Base-by-base conservation (phyloP, 1,140 invertebrate genomes). In the Drosophila busckii region DNA sequence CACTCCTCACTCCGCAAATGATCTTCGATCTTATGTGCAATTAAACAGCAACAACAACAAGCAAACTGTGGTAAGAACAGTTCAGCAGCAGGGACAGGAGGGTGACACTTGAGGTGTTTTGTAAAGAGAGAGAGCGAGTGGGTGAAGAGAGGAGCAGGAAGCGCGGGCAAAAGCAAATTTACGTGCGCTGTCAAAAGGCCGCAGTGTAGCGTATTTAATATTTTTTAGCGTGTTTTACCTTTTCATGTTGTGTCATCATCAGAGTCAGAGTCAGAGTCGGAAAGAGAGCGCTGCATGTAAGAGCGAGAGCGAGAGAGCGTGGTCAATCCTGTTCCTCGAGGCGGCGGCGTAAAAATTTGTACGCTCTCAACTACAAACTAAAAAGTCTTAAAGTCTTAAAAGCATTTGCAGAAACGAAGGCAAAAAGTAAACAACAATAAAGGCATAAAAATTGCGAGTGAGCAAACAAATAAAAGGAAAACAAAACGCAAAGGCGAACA, bases 191-290 rank as follows among this genome's bases (percentile, higher is more conserved):
- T 85, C 82, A 85, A 71, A 78, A 84, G 80, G 66, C 80, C 80
- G 71, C 80, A 69, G 75, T 73, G 69, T 70, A 70, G 80, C 80
- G 80, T 84, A 84, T 84, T 84, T 84, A 84, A 84, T 84, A 84
- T 84, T 84, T 84, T 84, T 84, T 69, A 80, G 71, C 80, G 80
- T 84, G 69, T 75, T 84, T 84, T 84, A 84, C 80, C 80, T 80
- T 84, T 84, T 84, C 80, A 84, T 84, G 80, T 84, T 84, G 80
- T 84, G 80, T 84, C 80, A 84, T 84, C 80, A 78, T 84, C 80
- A 84, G 75, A 69, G 58, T 66, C 78, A 64, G 38, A 53, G 42
- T 17, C 64, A 13, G 28, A 35, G 19, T 35, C 13, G 13, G 37
- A 45, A 31, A 44, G 19, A n/a, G 25, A 15, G 50, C 12, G 15